Evolutionary conservation across 2,888 invertebrate genomes (phyloP), one percentile per base, ranked within the genome.

Genomic region (Boloria euphrosyne): DNA sequence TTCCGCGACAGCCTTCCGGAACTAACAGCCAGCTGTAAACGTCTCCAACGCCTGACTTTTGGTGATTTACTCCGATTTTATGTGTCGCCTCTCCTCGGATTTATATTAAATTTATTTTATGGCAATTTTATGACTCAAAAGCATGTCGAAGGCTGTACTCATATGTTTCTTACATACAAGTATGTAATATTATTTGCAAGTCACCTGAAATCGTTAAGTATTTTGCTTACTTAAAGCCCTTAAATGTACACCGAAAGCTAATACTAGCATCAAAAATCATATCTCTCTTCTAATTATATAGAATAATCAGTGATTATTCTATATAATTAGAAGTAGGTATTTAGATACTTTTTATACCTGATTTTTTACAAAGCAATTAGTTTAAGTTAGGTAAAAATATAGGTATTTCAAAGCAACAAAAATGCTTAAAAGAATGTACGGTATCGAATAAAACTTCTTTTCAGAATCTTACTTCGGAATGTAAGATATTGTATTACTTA

Each of bases 61-160:
- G 82, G 89, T 90, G 90, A 91, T 91, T 91, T 91, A 91, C 89
- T 86, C 79, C 88, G 84, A 89, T 90, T 91, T 91, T 91, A 90
- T 90, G 90, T 89, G 89, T 86, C 88, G 85, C 83, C 83, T 82
- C 85, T 83, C 82, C 83, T 80, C 81, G 81, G 84, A 88, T 87
- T 87, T 87, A 87, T 88, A 89, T 88, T 88, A 89, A 89, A 87
- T 86, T 89, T 89, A 90, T 89, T 90, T 90, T 89, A 88, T 84
- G 82, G 83, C 83, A 81, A 83, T 85, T 89, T 90, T 89, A 90
- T 84, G 87, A 82, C 85, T 80, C 79, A 79, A 79, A 82, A 87
- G 80, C 86, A 87, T 86, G 87, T 87, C 83, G 79, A 79, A 80
- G 78, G 80, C 79, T 80, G 80, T 79, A 76, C 73, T 77, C 76